These are phyloP conservation scores for Amblyopsis hoosieri DNA, from an alignment of 2,797 vertebrate genomes.

Conservation along the genomic window DNA sequence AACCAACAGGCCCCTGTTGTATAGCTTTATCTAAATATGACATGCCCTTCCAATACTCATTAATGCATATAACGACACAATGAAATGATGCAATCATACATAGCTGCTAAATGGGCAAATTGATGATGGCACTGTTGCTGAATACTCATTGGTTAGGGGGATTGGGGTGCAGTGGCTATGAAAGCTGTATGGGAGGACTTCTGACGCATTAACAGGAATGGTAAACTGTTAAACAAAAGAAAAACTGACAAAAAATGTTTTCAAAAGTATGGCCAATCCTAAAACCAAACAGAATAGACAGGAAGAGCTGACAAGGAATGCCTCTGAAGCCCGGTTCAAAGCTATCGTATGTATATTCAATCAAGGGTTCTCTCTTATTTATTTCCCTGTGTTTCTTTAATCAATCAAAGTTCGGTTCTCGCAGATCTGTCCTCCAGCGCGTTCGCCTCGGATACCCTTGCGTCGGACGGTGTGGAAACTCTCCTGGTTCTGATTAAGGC, in stretches of 20 bases:
- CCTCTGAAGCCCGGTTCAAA: conserved; percentile 31
- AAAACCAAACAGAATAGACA: conserved; percentile 21
- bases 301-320: conserved; percentile 10
- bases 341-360: conserved; percentile 32
- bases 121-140: too few species aligned
- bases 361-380: conserved; percentile 4
- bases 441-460: conserved; percentile 8
- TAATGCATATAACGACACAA: conserved; percentile 37
- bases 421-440: conserved; percentile 26
- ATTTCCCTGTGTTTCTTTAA: conserved; percentile 39
- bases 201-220: conserved; percentile 26
- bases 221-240: conserved; percentile 37
- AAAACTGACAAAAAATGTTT: conserved; percentile 45
- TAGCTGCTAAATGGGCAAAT: too few species aligned
- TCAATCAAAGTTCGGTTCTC: conserved; percentile 36
- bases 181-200: too few species aligned
- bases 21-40: conserved; percentile 43
- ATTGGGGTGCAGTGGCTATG: too few species aligned
- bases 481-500: conserved; percentile 61
- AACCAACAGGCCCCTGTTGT: conserved; percentile 53
- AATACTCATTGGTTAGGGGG: too few species aligned
- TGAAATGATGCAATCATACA: too few species aligned
- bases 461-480: conserved; percentile 51
- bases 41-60: conserved; percentile 51
- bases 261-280: conserved; percentile 25